phyloP scores from a whole-genome alignment of 2,888 invertebrate genomes.

The Xylota sylvarum region DNA sequence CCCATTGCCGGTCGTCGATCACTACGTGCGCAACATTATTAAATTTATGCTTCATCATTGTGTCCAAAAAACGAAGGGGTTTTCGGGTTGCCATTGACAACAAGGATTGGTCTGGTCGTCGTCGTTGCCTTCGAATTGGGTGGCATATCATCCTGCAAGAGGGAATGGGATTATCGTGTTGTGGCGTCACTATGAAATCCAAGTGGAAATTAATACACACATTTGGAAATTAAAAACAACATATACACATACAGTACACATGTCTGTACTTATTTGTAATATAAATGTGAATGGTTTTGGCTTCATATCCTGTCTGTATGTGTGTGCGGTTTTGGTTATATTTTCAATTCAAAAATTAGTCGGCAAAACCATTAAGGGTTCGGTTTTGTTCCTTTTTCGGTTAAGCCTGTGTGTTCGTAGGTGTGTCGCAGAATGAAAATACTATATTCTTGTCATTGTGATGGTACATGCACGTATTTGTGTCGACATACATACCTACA shows the following conservation, averaged over 20 bases:
- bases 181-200: slow-evolving; percentile 33
- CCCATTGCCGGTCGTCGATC: slow-evolving; percentile 35
- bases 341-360: slow-evolving; percentile 45
- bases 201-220: slow-evolving; percentile 45
- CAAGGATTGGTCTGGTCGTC: slow-evolving; percentile 16
- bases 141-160: slow-evolving; percentile 2
- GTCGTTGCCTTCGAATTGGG: background rate
- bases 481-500: too few species aligned
- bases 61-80: slow-evolving; percentile 1
- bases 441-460: background rate
- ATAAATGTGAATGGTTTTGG: slow-evolving; percentile 1
- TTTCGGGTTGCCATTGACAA: background rate
- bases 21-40: slow-evolving; percentile 59
- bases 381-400: slow-evolving; percentile 2
- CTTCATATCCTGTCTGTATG: slow-evolving; percentile 9
- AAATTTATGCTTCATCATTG: slow-evolving; percentile 47
- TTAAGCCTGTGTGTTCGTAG: background rate
- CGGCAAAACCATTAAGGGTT: slow-evolving; percentile 23
- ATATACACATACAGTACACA: background rate
- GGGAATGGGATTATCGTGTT: slow-evolving; percentile 56
- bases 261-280: background rate
- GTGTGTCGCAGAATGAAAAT: slow-evolving; percentile 12
- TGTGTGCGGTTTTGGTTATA: slow-evolving; percentile 27
- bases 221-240: slow-evolving; percentile 36
- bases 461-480: background rate